phyloP scores from a whole-genome alignment of 37 sponge, comb jelly and placozoan species.

The Bolinopsis microptera region DNA sequence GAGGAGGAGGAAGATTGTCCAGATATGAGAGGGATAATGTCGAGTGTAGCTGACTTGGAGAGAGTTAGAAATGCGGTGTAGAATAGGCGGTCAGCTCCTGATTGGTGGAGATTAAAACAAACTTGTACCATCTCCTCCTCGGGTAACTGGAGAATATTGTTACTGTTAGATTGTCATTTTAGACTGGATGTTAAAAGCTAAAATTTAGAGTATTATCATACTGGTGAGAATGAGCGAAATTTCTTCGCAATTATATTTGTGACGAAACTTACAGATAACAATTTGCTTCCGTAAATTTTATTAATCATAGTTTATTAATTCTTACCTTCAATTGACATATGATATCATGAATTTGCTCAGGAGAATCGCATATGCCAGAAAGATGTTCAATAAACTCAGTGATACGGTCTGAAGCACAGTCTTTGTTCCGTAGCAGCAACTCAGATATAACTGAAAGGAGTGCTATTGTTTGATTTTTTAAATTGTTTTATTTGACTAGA shows the following conservation, averaged over 20 bases:
- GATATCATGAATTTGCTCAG: neutral
- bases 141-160: neutral
- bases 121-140: neutral
- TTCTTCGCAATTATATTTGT: too few species aligned
- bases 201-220: too few species aligned
- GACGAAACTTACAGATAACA: too few species aligned
- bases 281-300: too few species aligned
- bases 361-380: neutral
- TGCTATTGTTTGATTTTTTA: too few species aligned
- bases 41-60: neutral
- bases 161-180: too few species aligned
- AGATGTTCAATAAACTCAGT: neutral
- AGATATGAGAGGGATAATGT: neutral
- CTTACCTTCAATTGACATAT: neutral
- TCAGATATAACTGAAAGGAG: neutral
- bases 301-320: too few species aligned
- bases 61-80: conserved; percentile 2
- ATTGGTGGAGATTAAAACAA: conserved; percentile 18
- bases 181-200: too few species aligned
- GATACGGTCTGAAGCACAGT: neutral
- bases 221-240: too few species aligned
- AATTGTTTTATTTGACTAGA: too few species aligned
- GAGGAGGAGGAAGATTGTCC: neutral
- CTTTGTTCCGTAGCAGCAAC: neutral
- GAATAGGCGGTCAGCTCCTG: neutral